Base-by-base conservation (phyloP, 2,888 invertebrate species). In the Caenorhabditis drosophilae region DNA sequence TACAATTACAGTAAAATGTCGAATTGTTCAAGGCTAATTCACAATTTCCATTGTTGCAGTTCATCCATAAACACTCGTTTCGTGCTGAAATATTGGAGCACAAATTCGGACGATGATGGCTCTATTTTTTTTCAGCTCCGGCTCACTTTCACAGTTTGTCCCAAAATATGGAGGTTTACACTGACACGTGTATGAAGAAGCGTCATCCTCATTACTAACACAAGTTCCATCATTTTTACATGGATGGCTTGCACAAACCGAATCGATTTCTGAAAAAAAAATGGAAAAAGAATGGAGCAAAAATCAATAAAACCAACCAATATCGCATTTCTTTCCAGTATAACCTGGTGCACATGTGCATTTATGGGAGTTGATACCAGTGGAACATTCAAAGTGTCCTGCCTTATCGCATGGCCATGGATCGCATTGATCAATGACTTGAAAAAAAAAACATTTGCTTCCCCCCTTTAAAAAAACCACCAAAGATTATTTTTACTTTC, bases 311-410 rank as follows among this genome's bases (percentile, higher is more conserved):
- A 20, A 7, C 6, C 18, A 20, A 6, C 2, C 23, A 18, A 23
- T 42, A 15, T 70, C 70, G 36, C 73, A 73, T 41, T 63, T 40
- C 4, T 25, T 36, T 9, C 68, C 68, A 7, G 50, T 58, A 50
- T 49, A 70, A 15, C 73, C 73, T 11, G 38, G 26, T 11, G 60
- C 57, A 45, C 73, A 73, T 0, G 48, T 25, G 38, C 73, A 73
- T 20, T 42, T 53, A n/a, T 46, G 67, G 20, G 40, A 40, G 4
- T 20, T 11, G 16, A 40, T 40, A 4, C 40, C 20, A 18, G 18
- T 40, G 16, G 18, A 20, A 11, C 18, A n/a, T 16, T 11, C 9
- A 20, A 2, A 40, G 20, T 16, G 18, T 16, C 11, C 16, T 16
- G 11, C 9, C 4, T 11, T 40, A 20, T 40, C 46, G 23, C 61